Base-by-base conservation (phyloP, 23 tunicate genomes). In the Halocynthia roretzi region DNA sequence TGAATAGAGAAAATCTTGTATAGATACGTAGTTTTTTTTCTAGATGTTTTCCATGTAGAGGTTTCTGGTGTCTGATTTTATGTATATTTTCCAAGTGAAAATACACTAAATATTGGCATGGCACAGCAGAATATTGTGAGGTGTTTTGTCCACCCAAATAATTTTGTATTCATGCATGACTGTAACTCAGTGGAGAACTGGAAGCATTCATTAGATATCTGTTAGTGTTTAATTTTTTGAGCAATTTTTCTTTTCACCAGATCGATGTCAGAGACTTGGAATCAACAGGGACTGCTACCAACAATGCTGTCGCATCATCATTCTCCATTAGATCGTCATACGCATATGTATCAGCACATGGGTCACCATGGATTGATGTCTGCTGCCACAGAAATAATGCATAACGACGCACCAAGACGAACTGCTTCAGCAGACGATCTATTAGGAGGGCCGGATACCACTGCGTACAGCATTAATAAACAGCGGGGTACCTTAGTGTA, bases 391-490 rank as follows among this genome's bases (percentile, higher is more conserved):
- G 50, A 40, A n/a, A 74, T 62, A 54, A 12, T 18, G 78, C 22
- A 10, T 20, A 22, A 74, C n/a, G 78, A 74, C 17, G 64, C 55
- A 12, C 78, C 78, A 11, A 12, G 78, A 10, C n/a, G 78, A 54
- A 74, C 78, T 10, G 78, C 78, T 54, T 74, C 78, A 56, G 78
- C 78, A 10, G 78, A 74, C 17, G 78, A 74, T 48, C 78, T 74
- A 7, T 54, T 74, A 8, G 78, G 56, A 8, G 19, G 22, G 63
- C 62, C 54, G 50, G 76, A 71, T 10, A 54, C 50, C 11, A n/a
- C n/a, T 12, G 23, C 76, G 12, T 65, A 65, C 31, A 74, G 52
- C 5, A 14, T 74, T 12, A 53, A 50, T 7, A n/a, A 62, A 56
- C 78, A 74, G 31, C 62, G 56, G 6, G 78, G 78, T 14, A 74